Base-by-base conservation (phyloP, 2,888 invertebrate genomes). In the Meiosimyza decipiens region DNA sequence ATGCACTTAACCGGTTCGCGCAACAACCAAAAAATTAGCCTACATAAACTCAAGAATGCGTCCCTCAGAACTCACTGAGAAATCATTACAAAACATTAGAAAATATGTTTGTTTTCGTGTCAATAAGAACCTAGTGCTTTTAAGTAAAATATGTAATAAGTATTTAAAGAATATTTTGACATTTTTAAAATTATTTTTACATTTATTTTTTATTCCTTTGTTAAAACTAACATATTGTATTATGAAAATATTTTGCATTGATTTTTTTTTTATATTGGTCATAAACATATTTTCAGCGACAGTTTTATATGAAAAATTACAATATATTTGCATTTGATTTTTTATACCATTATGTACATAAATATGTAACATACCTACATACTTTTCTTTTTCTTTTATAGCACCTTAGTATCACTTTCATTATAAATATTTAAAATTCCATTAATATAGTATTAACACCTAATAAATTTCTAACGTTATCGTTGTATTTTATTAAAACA, bases 401-500 rank as follows among this genome's bases (percentile, higher is more conserved):
- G 82, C 82, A 82, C 82, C 82, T 82, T 82, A 81, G 76, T 82
- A 82, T 82, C 82, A 82, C 82, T 81, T 83, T 79, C 81, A 77
- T 81, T 83, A 80, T 75, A 64, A 50, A 50, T 57, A 75, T 76
- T 84, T 89, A 90, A 89, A 90, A 90, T 88, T 90, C 89, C 87
- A 94, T 91, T 77, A 91, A 88, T 77, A 93, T 91, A 76, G 92
- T 92, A 88, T 95, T 95, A 73, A 95, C 93, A 85, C 93, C 94
- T 81, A 95, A 89, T 84, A 95, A 90, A 87, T 93, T 92, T 81
- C 91, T 91, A 78, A 96, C 93, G 85, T 92, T 93, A 82, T 95
- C 94, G 80, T 94, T 95, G 88, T 95, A 95, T 84, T 93, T 91
- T 78, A 96, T 92, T 72, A 96, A 90, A 68, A 93, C 91, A 79